Percentiles rank a stretch among this genome's conserved stretches.
These are phyloP conservation scores for Drosophila sp. DNA, from an alignment of 1,140 invertebrate genomes.

Conservation along the genomic window DNA sequence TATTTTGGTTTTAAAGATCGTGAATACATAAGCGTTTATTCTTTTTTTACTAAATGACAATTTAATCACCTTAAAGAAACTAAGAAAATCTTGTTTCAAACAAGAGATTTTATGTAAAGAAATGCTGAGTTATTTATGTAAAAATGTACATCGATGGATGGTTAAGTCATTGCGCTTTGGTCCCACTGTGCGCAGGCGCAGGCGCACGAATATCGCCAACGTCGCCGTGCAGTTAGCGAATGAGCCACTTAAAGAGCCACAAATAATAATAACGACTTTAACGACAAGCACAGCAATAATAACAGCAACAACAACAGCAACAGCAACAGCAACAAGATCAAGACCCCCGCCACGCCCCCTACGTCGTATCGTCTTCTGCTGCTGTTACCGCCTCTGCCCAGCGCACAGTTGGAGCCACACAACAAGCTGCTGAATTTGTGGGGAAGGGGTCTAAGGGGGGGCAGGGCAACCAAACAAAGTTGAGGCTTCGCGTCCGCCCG, in stretches of 20 bases:
- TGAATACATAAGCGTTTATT: too few relatives aligned
- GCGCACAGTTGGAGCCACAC: slow-evolving; percentile 40
- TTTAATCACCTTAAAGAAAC: too few relatives aligned
- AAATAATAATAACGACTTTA: slow-evolving; percentile 83
- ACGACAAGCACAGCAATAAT: slow-evolving; percentile 69
- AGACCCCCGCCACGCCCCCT: slow-evolving; percentile 51
- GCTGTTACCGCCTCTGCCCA: not conserved
- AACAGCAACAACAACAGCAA: slow-evolving; percentile 57
- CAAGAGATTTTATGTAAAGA: too few relatives aligned
- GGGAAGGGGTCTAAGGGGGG: not conserved
- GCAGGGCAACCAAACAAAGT: slow-evolving; percentile 56
- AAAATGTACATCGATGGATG: too few relatives aligned
- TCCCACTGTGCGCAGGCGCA: slow-evolving; percentile 22
- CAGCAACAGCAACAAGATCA: slow-evolving; percentile 66
- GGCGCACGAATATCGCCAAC: slow-evolving; percentile 80
- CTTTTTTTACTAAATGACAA: too few relatives aligned
- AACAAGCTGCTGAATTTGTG: slow-evolving; percentile 37
- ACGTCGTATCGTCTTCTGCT: not conserved
- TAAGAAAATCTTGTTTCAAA: too few relatives aligned
- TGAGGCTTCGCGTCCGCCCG: slow-evolving; percentile 63
- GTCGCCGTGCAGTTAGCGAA: slow-evolving; percentile 81
- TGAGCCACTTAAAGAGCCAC: slow-evolving; percentile 83
- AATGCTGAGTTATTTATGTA: too few relatives aligned
- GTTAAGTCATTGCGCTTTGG: not conserved
- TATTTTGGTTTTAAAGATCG: too few relatives aligned